Percentiles rank a stretch among this genome's conserved stretches.
These are phyloP conservation scores for Operophtera brumata DNA, from an alignment of 2,888 invertebrate species.

Conservation along the genomic window DNA sequence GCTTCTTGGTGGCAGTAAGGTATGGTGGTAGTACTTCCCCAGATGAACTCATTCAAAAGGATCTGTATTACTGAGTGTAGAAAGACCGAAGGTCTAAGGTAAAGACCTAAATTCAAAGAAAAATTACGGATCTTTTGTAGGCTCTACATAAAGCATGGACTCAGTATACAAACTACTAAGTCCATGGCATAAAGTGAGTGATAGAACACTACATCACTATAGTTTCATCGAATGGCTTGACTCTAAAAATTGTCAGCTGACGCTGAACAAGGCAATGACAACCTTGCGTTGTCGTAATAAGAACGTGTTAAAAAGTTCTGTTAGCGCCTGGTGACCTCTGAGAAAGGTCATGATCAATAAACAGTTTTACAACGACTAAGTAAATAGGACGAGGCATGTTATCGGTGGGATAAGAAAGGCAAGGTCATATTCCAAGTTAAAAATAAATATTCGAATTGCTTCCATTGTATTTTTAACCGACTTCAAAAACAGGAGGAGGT, in stretches of 20 bases:
- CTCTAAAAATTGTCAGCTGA: not conserved
- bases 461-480: no score
- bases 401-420: not conserved
- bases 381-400: constrained; percentile 7
- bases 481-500: no score
- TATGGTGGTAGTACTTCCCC: no score
- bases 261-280: constrained; percentile 17
- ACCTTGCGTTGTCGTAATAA: constrained; percentile 29
- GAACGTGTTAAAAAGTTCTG: constrained; percentile 28
- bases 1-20: no score
- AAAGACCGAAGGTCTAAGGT: no score
- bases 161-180: no score
- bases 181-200: no score
- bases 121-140: no score
- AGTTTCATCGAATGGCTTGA: not conserved
- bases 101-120: no score
- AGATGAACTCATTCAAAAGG: no score
- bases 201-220: not conserved
- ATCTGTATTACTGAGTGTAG: no score
- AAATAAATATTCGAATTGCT: not conserved
- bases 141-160: no score
- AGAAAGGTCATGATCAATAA: constrained; percentile 35
- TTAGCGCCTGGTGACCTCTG: constrained; percentile 34
- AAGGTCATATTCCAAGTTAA: not conserved
- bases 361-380: constrained; percentile 20